Evolutionary conservation across 1,140 invertebrate genomes (phyloP), one percentile per base, ranked within the genome.

Genomic region (Metaphire vulgaris): DNA sequence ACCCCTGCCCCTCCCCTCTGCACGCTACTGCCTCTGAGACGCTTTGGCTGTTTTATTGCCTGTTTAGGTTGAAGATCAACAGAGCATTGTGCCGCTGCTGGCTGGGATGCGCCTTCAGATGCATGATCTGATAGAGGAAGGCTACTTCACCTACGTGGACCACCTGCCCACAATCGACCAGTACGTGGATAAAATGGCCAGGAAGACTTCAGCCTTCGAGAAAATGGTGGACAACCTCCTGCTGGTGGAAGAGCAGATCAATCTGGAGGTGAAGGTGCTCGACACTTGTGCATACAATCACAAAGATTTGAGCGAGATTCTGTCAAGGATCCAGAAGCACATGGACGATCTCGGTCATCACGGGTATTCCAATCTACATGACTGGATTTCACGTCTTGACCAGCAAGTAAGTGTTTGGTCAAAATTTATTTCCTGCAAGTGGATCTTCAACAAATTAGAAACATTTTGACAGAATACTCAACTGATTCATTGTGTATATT

Each of bases 101-200:
- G 96, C 96, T 78, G 95, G 95, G 1, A 89, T 97, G 80, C 91
- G 96, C 12, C 93, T 92, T 80, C 95, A 97, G 82, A 93, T 98
- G 1, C 90, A 98, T 79, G 88, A 89, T 76, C 88, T 97, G 76
- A 91, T 99, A 74, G 90, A 91, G 1, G 96, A 98, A 87, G 96
- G 96, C 31, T 92, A 95, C 82, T 91, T 91, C 16, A 87, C 98
- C 12, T 93, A 96, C 1, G 99, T 97, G 97, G 97, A 99, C 83
- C n/a, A n/a, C n/a, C 98, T 96, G 2, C 99, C 97, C 87, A 99
- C 98, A 86, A 88, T 99, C n/a, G 95, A 97, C 87, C 92, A 93
- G 0, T 99, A 97, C 85, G 96, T 99, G 0, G 92, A 97, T 84
- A 92, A 94, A 79, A 88, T 99, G 26, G 95, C 96, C 16, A 97